phyloP scores from a whole-genome alignment of 2,797 vertebrate genomes.

The Cryptoprocta ferox region DNA sequence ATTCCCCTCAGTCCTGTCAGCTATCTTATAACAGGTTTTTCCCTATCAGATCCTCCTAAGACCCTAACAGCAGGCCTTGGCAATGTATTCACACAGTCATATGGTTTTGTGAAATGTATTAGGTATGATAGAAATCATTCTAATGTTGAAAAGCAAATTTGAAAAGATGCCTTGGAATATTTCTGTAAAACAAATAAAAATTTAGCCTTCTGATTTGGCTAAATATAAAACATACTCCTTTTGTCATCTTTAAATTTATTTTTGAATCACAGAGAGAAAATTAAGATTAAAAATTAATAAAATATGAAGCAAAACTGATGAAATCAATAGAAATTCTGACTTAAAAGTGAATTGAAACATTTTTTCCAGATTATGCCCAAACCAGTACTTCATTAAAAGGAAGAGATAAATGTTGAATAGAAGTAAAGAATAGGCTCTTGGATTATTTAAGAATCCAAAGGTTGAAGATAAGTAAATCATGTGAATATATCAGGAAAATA shows the following conservation, averaged over 20 bases:
- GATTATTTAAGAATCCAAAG: slow-evolving; percentile 62
- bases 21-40: no score
- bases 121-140: background rate
- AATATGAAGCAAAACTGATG: slow-evolving; percentile 64
- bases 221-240: slow-evolving; percentile 38
- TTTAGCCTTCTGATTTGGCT: slow-evolving; percentile 38
- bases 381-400: slow-evolving; percentile 62
- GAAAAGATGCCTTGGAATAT: background rate
- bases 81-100: background rate
- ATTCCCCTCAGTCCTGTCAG: no score
- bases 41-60: background rate
- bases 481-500: slow-evolving; percentile 38
- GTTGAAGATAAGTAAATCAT: slow-evolving; percentile 55
- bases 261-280: slow-evolving; percentile 63
- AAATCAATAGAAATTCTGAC: slow-evolving; percentile 67
- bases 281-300: slow-evolving; percentile 68
- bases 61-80: background rate
- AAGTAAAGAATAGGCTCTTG: slow-evolving; percentile 62
- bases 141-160: background rate
- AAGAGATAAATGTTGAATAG: slow-evolving; percentile 65
- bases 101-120: background rate
- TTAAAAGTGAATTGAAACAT: slow-evolving; percentile 51
- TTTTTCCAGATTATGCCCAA: slow-evolving; percentile 62
- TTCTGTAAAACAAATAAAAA: slow-evolving; percentile 50
- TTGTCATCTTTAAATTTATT: slow-evolving; percentile 70